Evolutionary conservation across 2,113 vertebrate genomes (phyloP).

Genomic region (Onychostoma macrolepis): DNA sequence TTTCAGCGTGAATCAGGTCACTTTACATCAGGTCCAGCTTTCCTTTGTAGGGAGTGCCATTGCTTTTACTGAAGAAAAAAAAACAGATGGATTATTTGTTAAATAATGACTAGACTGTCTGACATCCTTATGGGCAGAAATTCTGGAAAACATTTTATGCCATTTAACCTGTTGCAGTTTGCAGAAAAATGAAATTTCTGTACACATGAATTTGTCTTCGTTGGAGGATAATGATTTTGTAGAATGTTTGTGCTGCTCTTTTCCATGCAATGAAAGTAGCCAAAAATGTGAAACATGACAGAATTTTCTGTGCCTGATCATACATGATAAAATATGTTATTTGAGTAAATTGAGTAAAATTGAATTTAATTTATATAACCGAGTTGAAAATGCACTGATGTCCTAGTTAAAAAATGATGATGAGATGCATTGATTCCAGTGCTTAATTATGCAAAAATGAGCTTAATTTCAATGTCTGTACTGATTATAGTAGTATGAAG

Average conservation of each 20-base stretch:
- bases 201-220: neutral
- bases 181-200: neutral
- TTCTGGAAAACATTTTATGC: conserved; percentile 41
- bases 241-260: neutral
- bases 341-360: neutral
- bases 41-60: neutral
- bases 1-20: neutral
- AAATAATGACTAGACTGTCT: neutral
- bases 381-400: neutral
- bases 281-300: neutral
- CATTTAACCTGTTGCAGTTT: neutral
- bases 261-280: neutral
- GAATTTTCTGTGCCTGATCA: neutral
- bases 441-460: neutral
- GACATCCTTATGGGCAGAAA: neutral
- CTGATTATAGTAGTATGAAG: no score
- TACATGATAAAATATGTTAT: neutral
- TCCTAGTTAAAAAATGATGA: neutral
- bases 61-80: neutral
- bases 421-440: neutral
- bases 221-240: neutral
- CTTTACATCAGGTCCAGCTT: neutral
- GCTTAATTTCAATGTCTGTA: no score
- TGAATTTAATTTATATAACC: no score
- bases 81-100: neutral